Base-by-base conservation (phyloP, 1,140 invertebrate species). In the Calosoma granatense region DNA sequence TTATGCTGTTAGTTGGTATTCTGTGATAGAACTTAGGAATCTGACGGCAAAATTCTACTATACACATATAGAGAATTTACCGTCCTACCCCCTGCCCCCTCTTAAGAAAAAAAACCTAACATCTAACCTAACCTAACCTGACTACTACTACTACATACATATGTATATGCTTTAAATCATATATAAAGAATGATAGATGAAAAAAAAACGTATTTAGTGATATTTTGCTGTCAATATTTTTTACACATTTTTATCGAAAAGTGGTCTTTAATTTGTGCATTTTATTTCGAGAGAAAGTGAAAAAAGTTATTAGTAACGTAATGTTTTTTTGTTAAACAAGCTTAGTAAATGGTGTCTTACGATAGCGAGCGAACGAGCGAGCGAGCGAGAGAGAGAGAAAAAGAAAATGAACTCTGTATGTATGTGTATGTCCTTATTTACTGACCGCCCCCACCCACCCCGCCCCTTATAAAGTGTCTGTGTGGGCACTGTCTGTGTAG, bases 221-320 rank as follows among this genome's bases (percentile, higher is more conserved):
- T 47, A 47, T 47, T 47, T 47, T 47, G 41, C 41, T 47, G 41
- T 47, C 41, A 47, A 47, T 47, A 47, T 47, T 47, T 47, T 47
- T 47, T 47, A 47, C 41, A 47, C 41, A 47, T 47, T 47, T 47
- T 47, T 47, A 47, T 47, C 41, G 17, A 47, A 17, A 12, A 47
- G 17, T 47, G 17, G 17, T 47, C 17, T 47, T 11, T 47, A 3
- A 47, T 47, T 47, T 47, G 41, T 47, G 41, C 41, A 47, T 47
- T 47, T 47, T 47, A 47, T 47, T 47, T 47, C 41, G 17, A 17
- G 17, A 47, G 15, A 47, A 47, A 47, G 26, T 30, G n/a, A n/a
- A n/a, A n/a, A n/a, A n/a, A n/a, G n/a, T n/a, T n/a, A n/a, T n/a
- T n/a, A n/a, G n/a, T n/a, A n/a, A n/a, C n/a, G n/a, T n/a, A n/a